A percentile compares a stretch with the other conserved stretches of the same genome.
These are phyloP conservation scores for Carapus acus DNA, from an alignment of 2,797 vertebrate species.

Conservation along the genomic window DNA sequence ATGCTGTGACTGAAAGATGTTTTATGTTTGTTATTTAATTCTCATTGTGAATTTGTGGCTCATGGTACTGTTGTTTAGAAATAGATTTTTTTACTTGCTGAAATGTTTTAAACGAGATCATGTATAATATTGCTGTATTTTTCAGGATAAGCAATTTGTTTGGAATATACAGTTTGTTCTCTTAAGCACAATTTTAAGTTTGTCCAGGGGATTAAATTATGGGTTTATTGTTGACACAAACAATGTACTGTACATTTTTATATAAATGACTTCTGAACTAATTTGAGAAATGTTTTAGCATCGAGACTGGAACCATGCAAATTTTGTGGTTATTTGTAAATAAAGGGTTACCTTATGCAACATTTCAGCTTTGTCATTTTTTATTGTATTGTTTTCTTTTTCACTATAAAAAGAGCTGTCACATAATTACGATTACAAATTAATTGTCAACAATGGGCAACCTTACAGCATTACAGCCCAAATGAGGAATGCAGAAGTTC, in stretches of 20 bases:
- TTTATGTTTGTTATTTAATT: conserved; percentile 81
- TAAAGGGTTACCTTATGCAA: conserved; percentile 74
- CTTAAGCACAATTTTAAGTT: conserved; percentile 79
- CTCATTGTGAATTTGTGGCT: conserved; percentile 76
- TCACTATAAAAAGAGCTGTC: not conserved
- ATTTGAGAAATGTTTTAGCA: conserved; percentile 78
- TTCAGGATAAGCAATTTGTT: conserved; percentile 73
- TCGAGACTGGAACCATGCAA: conserved; percentile 74
- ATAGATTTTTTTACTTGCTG: conserved; percentile 62
- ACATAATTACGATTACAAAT: too few species aligned
- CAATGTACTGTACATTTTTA: conserved; percentile 79
- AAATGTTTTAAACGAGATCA: conserved; percentile 68
- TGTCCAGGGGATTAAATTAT: conserved; percentile 79
- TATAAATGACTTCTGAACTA: conserved; percentile 75
- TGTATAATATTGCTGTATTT: conserved; percentile 78
- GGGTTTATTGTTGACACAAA: conserved; percentile 70
- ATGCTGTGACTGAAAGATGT: conserved; percentile 83
- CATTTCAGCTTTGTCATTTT: conserved; percentile 4
- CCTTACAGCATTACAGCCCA: too few species aligned
- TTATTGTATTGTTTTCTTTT: too few species aligned
- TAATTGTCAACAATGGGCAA: too few species aligned
- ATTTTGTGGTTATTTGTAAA: conserved; percentile 77
- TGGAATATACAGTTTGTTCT: conserved; percentile 70
- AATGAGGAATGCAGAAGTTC: too few species aligned
- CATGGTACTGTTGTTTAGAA: conserved; percentile 76